Conservation (phyloP, 2,888 invertebrate species). For the Brachyptera risi region DNA sequence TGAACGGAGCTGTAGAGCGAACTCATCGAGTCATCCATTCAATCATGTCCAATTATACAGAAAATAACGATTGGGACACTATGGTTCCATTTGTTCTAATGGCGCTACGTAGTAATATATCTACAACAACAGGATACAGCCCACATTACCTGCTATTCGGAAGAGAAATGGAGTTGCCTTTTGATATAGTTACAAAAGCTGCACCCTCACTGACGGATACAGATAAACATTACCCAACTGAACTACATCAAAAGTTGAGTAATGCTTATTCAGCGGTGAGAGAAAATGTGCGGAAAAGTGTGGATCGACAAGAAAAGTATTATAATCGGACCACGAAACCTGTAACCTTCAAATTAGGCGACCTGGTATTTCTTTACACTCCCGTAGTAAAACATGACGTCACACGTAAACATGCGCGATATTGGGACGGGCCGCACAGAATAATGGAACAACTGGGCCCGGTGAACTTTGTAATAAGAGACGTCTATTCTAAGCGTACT, state of each 20-base stretch:
- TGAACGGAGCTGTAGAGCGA: slow-evolving; percentile 31
- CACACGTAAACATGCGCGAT: not conserved
- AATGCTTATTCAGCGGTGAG: not conserved
- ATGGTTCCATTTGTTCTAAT: not conserved
- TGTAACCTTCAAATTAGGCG: not conserved
- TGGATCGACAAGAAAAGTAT: not conserved
- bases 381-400: not conserved
- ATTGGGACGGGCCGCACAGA: not conserved
- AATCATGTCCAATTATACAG: not conserved
- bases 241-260: not conserved
- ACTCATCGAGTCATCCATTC: slow-evolving; percentile 21
- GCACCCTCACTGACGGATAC: not conserved
- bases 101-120: not conserved
- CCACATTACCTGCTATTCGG: not conserved
- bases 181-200: not conserved
- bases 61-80: not conserved
- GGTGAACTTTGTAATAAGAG: not conserved
- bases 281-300: not conserved
- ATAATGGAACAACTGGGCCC: not conserved
- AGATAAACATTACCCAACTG: not conserved
- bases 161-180: not conserved
- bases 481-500: not conserved
- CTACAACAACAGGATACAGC: not conserved
- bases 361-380: not conserved
- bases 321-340: not conserved